Conservation (phyloP, 1,140 invertebrate genomes). For the Drusus annulatus region DNA sequence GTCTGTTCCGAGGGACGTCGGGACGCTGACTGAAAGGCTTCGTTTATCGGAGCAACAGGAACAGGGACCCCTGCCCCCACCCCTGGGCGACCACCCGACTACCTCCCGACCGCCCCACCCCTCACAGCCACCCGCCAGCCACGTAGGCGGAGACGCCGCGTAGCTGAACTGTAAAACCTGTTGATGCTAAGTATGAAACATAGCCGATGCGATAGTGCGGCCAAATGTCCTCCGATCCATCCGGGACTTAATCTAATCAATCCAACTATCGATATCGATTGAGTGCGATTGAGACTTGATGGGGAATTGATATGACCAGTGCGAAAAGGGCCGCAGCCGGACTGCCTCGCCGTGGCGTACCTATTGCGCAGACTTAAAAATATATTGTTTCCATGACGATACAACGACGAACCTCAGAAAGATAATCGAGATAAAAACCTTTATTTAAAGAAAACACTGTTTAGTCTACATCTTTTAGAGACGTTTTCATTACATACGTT, state of each 20-base stretch:
- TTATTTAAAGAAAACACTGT: too few species aligned
- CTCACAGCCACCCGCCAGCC: neutral
- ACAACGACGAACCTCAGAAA: too few species aligned
- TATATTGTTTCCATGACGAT: too few species aligned
- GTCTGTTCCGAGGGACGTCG: slow-evolving; percentile 6
- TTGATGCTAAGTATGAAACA: slow-evolving; percentile 25
- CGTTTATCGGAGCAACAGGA: slow-evolving; percentile 25
- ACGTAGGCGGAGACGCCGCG: slow-evolving; percentile 16
- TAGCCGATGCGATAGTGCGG: neutral
- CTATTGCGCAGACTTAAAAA: too few species aligned
- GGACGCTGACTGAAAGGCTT: slow-evolving; percentile 23
- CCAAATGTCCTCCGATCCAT: neutral
- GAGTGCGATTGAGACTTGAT: too few species aligned
- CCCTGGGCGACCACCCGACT: neutral
- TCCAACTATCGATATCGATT: too few species aligned
- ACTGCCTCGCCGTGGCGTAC: too few species aligned
- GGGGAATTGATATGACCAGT: too few species aligned
- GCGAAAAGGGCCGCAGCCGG: too few species aligned
- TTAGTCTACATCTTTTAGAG: too few species aligned
- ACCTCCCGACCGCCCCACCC: neutral
- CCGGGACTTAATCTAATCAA: neutral
- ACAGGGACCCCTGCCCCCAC: neutral
- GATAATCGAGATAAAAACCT: too few species aligned
- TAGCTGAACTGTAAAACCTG: slow-evolving; percentile 11
- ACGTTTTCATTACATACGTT: too few species aligned